Conservation (phyloP, 2,888 invertebrate genomes). For the Oscheius onirici region DNA sequence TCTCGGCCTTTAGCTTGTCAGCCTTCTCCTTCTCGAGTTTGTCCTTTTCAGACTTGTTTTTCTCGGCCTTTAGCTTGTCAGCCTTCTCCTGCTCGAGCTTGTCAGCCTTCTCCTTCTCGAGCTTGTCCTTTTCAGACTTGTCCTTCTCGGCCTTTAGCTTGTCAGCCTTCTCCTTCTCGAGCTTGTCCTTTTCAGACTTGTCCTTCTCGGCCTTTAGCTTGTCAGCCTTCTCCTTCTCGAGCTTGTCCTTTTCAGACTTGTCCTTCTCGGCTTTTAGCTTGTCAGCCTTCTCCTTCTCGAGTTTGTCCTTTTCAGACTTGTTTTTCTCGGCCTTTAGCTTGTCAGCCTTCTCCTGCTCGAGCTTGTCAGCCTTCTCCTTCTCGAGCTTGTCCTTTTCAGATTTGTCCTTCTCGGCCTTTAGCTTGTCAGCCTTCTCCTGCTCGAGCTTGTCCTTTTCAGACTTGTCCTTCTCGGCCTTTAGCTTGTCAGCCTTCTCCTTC, state of each 20-base stretch:
- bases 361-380: constrained; percentile 22
- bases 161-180: not conserved
- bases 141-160: constrained; percentile 1
- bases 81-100: no score
- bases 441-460: no score
- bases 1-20: not conserved
- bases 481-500: constrained; percentile 27
- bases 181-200: constrained; percentile 4
- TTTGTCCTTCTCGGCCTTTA: constrained; percentile 2
- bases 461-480: no score
- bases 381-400: constrained; percentile 5
- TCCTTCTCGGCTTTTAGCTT: constrained; percentile 27
- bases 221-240: not conserved
- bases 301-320: not conserved
- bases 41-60: not conserved
- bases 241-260: not conserved
- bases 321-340: constrained; percentile 12
- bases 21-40: not conserved
- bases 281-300: not conserved
- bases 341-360: no score
- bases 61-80: no score
- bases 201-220: no score
- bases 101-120: no score
- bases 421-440: constrained; percentile 11
- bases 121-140: not conserved